Evolutionary conservation across 2,797 vertebrate species (phyloP), one percentile per base, ranked within the genome.

Genomic region (Lagocephalus sceleratus): DNA sequence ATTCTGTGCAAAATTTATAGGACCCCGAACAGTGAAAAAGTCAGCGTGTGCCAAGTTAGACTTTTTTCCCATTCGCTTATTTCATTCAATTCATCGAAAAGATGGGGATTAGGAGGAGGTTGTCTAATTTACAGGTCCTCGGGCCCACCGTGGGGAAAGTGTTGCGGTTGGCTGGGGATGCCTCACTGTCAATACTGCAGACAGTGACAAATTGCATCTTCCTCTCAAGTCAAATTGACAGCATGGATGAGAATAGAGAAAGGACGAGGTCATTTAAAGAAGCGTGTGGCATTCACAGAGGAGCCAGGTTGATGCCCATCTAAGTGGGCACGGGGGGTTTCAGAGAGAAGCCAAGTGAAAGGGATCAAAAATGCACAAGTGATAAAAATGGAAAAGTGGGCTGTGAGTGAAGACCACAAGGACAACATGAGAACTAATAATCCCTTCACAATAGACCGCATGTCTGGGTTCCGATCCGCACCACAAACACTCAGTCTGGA

Each of bases 101-200:
- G 48, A 6, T 32, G 39, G 68, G 66, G 59, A 54, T 78, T 76
- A 69, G 60, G 73, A 60, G 69, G 66, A 82, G 48, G 54, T 75
- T 65, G 61, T 82, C 71, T 87, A 88, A 89, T 89, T 90, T 90
- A 89, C 85, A 83, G 82, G 81, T 87, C 76, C 71, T 86, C 46
- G 25, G 75, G 64, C 66, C 77, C 72, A 63, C 76, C 68, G 60
- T 66, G 61, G 51, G 80, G 67, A 65, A 63, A 68, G 68, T 87
- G 75, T 87, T 88, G 75, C 81, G 65, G 73, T 88, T 89, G 87
- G 83, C 84, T 65, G 16, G 21, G 62, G 51, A 73, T 48, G 63
- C 63, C 65, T 81, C 68, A 53, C 52, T 25, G 51, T 68, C 75
- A 78, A 75, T 81, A 66, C 68, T 63, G 22, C 69, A 78, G 76